phyloP scores from a whole-genome alignment of 2,797 vertebrate species.

The Lutjanus campechanus region DNA sequence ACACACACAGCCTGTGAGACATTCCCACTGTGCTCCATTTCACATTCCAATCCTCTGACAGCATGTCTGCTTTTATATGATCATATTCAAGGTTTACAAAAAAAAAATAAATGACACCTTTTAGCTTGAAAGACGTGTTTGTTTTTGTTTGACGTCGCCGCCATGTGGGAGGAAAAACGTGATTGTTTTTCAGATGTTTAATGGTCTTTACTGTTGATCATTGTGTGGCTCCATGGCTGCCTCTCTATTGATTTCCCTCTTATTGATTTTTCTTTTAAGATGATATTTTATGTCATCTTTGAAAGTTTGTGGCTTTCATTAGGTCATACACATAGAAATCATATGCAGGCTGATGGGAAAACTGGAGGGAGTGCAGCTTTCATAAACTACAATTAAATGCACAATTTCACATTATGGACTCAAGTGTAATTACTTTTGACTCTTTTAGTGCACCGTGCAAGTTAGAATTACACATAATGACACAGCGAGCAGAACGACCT shows the following conservation, averaged over 20 bases:
- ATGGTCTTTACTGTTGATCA: constrained; percentile 35
- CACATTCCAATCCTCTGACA: constrained; percentile 85
- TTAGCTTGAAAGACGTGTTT: constrained; percentile 65
- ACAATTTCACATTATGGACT: constrained; percentile 64
- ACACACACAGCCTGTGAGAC: constrained; percentile 68
- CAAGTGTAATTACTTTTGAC: constrained; percentile 61
- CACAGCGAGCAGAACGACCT: constrained; percentile 11
- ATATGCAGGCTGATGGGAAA: constrained; percentile 42
- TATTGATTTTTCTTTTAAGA: constrained; percentile 15
- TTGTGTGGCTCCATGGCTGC: constrained; percentile 7
- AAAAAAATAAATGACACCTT: constrained; percentile 66
- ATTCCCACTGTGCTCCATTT: constrained; percentile 83
- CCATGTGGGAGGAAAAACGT: constrained; percentile 21
- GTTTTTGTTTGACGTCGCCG: constrained; percentile 58
- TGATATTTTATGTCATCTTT: constrained; percentile 45
- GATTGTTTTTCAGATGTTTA: constrained; percentile 38
- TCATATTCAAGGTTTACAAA: constrained; percentile 74
- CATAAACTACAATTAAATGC: constrained; percentile 63
- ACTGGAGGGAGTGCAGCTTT: constrained; percentile 44
- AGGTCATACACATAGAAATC: constrained; percentile 39
- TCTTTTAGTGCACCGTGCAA: constrained; percentile 49
- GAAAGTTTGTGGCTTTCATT: constrained; percentile 44
- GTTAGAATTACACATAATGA: constrained; percentile 49
- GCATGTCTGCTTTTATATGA: constrained; percentile 85
- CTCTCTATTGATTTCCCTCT: constrained; percentile 31